phyloP scores from a whole-genome alignment of 2,797 vertebrate species.

The Lates japonicus region DNA sequence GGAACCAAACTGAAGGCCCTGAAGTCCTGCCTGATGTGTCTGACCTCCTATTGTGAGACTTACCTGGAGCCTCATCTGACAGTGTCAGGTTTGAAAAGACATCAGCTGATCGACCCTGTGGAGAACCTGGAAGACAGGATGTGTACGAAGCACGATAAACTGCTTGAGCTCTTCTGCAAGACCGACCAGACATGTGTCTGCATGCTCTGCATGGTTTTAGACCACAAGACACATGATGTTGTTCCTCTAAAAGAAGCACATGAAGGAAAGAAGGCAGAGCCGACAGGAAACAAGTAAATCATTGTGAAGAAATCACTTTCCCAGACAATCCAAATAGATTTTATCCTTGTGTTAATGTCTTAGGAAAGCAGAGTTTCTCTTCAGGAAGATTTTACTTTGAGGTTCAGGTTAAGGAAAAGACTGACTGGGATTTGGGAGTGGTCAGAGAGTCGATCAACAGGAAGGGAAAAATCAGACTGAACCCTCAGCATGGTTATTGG shows the following conservation, averaged over 20 bases:
- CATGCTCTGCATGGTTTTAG: not conserved
- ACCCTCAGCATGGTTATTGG: not conserved
- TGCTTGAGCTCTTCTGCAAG: slow-evolving; percentile 25
- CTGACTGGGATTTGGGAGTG: not conserved
- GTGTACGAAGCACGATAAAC: slow-evolving; percentile 10
- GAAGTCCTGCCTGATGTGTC: slow-evolving; percentile 19
- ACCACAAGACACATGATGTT: slow-evolving; percentile 1
- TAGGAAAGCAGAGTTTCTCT: slow-evolving; percentile 2
- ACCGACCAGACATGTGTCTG: not conserved
- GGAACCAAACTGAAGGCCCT: slow-evolving; percentile 1
- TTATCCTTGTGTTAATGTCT: not conserved
- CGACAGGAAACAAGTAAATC: too few relatives aligned
- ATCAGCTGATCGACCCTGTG: too few relatives aligned
- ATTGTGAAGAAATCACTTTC: too few relatives aligned
- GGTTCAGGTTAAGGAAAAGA: not conserved
- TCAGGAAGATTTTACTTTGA: not conserved
- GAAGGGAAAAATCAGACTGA: not conserved
- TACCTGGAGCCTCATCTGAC: slow-evolving; percentile 16
- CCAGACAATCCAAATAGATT: not conserved
- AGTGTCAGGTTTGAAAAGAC: not conserved
- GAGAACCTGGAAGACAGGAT: not conserved
- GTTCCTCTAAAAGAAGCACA: not conserved
- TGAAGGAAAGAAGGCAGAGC: not conserved
- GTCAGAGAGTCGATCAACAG: not conserved
- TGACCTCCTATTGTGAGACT: slow-evolving; percentile 10